Base-by-base conservation (phyloP, 92 coral and sea anemone species). In the Anthopleura xanthogrammica region DNA sequence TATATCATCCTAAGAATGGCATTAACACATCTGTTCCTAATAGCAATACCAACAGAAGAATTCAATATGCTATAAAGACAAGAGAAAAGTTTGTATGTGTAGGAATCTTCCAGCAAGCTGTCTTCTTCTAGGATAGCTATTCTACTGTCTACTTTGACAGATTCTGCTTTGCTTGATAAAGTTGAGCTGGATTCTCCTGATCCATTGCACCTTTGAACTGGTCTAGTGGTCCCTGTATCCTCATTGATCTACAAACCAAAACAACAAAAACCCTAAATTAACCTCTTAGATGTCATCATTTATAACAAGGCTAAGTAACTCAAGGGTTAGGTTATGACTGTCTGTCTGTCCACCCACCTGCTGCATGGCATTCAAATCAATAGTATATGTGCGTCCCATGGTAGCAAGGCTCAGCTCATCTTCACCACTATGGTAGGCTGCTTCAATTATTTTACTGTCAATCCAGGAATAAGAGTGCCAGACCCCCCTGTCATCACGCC, bases 381-480 rank as follows among this genome's bases (percentile, higher is more conserved):
- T 92, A 24, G 95, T 97, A 89, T 97, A 97, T 14, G 94, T 94
- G 52, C 99, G 88, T 16, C 99, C 99, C 87, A 97, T 87, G n/a
- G 98, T 94, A 36, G 98, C 93, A 22, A 97, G 91, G 65, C 98
- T 94, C 5, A 97, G 89, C 52, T 97, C 99, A 54, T 97, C 99
- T 81, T 97, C 99, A 60, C 99, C 98, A 85, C 97, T 89, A 83
- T 94, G 97, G 81, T 93, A 93, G 7, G 99, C 99, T 64, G 99
- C 98, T 77, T 97, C 98, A 40, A 97, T 97, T 79, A 97, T 97
- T 80, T 95, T 90, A 88, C 99, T 88, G 90, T 97, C 99, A 66
- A 97, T 97, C 99, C 99, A 97, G 2, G 99, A 94, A 79, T 97
- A 97, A 13, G 96, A 90, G 87, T 97, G 99, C 99, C 99, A 97